phyloP scores from a whole-genome alignment of 2,113 vertebrate genomes.

The Notothenia rossii region DNA sequence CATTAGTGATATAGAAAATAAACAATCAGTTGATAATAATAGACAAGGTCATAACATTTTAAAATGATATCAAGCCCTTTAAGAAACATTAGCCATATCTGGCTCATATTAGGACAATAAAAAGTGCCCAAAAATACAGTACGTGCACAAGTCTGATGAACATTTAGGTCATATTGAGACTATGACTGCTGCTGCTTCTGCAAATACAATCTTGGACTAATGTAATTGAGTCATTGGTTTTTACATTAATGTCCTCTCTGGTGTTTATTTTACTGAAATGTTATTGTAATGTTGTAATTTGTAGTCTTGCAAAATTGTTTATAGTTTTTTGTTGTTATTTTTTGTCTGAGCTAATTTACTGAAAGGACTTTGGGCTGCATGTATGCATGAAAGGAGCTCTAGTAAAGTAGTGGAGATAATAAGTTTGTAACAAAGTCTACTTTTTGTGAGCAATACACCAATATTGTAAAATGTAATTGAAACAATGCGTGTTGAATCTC shows the following conservation, averaged over 20 bases:
- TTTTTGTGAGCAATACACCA: not conserved
- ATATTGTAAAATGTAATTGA: not conserved
- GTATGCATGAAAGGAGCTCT: no score
- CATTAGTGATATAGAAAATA: not conserved
- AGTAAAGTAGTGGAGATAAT: not conserved
- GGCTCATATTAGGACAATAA: not conserved
- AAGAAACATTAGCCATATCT: not conserved
- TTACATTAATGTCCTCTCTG: no score
- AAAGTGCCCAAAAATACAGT: not conserved
- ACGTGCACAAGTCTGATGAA: not conserved
- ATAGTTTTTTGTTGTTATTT: no score
- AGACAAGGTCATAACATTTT: not conserved
- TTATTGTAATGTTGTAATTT: no score
- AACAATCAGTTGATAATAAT: not conserved
- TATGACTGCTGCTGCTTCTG: not conserved
- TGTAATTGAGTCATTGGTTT: no score
- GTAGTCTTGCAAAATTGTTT: no score
- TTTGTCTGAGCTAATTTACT: no score
- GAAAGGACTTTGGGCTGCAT: no score
- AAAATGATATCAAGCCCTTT: not conserved
- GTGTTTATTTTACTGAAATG: no score
- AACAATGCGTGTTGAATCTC: no score
- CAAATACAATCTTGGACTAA: not conserved
- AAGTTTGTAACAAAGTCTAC: not conserved
- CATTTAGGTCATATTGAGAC: not conserved